Base-by-base conservation (phyloP, 2,113 vertebrate genomes). In the Gymnobelideus leadbeateri region DNA sequence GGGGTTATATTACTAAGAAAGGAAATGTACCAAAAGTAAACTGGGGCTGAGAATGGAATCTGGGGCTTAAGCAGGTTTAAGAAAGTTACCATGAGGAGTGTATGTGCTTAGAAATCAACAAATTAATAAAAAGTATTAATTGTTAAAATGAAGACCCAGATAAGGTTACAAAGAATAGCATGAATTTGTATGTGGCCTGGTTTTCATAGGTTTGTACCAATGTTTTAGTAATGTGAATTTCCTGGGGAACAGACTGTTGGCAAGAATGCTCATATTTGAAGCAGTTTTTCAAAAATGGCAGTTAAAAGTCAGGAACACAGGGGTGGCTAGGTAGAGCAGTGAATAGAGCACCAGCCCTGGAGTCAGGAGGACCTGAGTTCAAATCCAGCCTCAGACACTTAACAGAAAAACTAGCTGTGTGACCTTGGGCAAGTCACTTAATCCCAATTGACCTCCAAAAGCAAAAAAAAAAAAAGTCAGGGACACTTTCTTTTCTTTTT, bases 201-300 rank as follows among this genome's bases (percentile, higher is more conserved):
- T 77, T 77, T n/a, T 77, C 61, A 77, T 6, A 77, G 57, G 28
- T 77, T n/a, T n/a, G 37, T 77, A 77, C 14, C 61, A n/a, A 68
- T 57, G 26, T 31, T 61, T 10, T 7, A 31, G 28, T 6, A 19
- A 77, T 77, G 61, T n/a, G 37, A 77, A n/a, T 19, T 77, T n/a
- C 37, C 37, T 77, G 68, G 12, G 57, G 14, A 19, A 14, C n/a
- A 77, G 37, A 16, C 68, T 77, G 1, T n/a, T n/a, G 68, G 25
- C 37, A 77, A 12, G 1, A 77, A 77, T 77, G 55, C 25, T 61
- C 9, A 3, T 61, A 8, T 55, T 26, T 55, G 54, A 55, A 55
- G 7, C 25, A 6, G 3, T 55, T 25, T 0, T 0, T 46, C 19
- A 96, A 10, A 25, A 0, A 0, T 37, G 54, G 0, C 28, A 23